These are phyloP conservation scores for Patella pellucida DNA, from an alignment of 2,888 invertebrate species.

Conservation along the genomic window DNA sequence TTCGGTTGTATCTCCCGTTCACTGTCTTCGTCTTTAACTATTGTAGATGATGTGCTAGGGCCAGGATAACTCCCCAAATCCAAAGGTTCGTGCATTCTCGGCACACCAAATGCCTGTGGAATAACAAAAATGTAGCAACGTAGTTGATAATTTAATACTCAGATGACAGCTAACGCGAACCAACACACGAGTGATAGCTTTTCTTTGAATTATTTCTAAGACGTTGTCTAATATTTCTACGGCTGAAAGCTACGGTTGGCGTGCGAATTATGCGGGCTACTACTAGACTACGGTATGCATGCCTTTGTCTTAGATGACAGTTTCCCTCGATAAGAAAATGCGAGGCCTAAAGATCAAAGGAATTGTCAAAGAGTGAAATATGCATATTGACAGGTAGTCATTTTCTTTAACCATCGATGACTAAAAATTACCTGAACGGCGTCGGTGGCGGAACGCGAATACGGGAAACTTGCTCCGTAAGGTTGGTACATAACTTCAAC, in stretches of 20 bases:
- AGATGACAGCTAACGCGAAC: slow-evolving; percentile 18
- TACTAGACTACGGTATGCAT: slow-evolving; percentile 22
- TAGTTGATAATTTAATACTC: slow-evolving; percentile 27
- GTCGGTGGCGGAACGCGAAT: slow-evolving; percentile 40
- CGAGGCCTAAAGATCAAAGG: neutral
- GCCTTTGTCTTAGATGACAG: slow-evolving; percentile 18
- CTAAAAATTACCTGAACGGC: slow-evolving; percentile 23
- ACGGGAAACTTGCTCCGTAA: slow-evolving; percentile 54
- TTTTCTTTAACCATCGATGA: neutral
- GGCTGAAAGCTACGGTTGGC: slow-evolving; percentile 19
- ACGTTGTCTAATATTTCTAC: slow-evolving; percentile 18
- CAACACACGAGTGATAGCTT: slow-evolving; percentile 7
- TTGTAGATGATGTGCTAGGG: slow-evolving; percentile 15
- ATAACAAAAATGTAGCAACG: slow-evolving; percentile 25
- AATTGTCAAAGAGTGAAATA: slow-evolving; percentile 2
- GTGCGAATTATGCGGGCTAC: slow-evolving; percentile 16
- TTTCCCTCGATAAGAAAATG: neutral
- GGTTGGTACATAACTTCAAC: slow-evolving; percentile 60
- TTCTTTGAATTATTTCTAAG: slow-evolving; percentile 21
- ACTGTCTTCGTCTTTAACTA: slow-evolving; percentile 38
- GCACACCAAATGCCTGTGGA: slow-evolving; percentile 47
- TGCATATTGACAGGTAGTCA: neutral
- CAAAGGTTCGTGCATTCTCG: slow-evolving; percentile 47
- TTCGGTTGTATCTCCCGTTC: slow-evolving; percentile 54
- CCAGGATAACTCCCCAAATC: slow-evolving; percentile 39